Conservation (phyloP, 2,888 invertebrate genomes). For the Hydraecia micacea region DNA sequence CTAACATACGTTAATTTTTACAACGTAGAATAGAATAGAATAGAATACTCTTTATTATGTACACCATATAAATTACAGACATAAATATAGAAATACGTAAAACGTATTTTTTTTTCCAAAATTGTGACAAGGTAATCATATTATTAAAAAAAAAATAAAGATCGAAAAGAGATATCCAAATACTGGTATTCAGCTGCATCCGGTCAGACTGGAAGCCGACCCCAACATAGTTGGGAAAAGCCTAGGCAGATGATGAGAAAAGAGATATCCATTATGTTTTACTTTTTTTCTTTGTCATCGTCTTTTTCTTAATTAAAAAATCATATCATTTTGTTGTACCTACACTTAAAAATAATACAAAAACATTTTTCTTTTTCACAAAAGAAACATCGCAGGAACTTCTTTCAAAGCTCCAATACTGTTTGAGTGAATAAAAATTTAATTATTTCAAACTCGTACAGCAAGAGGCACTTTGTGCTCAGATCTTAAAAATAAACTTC, state of each 20-base stretch:
- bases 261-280: neutral
- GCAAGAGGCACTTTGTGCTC: slow-evolving; percentile 67
- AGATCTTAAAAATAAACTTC: slow-evolving; percentile 80
- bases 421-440: slow-evolving; percentile 68
- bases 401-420: slow-evolving; percentile 52
- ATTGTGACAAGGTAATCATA: neutral
- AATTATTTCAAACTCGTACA: slow-evolving; percentile 68
- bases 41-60: too few species aligned
- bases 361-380: slow-evolving; percentile 1
- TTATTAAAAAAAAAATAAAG: too few species aligned
- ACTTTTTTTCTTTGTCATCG: neutral
- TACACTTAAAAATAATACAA: slow-evolving; percentile 4
- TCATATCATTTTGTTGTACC: neutral
- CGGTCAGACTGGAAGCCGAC: too few species aligned
- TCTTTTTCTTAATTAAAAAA: too few species aligned
- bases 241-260: neutral
- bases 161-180: neutral
- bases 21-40: too few species aligned
- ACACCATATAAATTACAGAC: too few species aligned
- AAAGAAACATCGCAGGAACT: slow-evolving; percentile 41
- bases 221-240: too few species aligned
- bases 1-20: too few species aligned
- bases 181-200: too few species aligned
- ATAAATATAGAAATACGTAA: too few species aligned
- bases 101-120: neutral